Base-by-base conservation (phyloP, 2,797 vertebrate species). In the Psittacula derbiana region DNA sequence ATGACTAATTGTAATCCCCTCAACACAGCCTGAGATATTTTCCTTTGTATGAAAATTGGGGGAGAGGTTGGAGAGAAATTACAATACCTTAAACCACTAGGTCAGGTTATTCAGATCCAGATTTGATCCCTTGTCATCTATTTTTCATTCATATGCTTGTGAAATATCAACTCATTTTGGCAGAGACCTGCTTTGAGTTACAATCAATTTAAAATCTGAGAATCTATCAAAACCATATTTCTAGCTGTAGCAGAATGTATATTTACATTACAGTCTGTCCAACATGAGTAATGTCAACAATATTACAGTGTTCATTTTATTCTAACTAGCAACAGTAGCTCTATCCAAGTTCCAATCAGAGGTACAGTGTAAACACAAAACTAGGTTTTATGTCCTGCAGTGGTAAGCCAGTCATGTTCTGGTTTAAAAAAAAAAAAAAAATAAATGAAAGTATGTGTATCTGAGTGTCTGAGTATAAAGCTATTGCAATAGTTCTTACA, bases 221-320 rank as follows among this genome's bases (percentile, higher is more conserved):
- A 97, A 95, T 97, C 92, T 97, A 97, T 98, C 95, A 97, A 97
- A 97, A 96, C 96, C 88, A 86, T 97, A 97, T 98, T 98, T 97
- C 94, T 97, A 97, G 80, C 73, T 95, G 74, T 91, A 97, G 87
- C 92, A 96, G 97, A 97, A 96, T 92, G 93, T 95, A 47, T 97
- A 96, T 97, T 98, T 97, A 92, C 94, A 91, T 91, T 96, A 96
- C 90, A 97, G 83, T 95, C 94, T 96, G 92, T 96, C 96, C 95
- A 97, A 94, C 86, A 92, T 97, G 88, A 97, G 94, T 97, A 95
- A 96, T 96, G 86, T 98, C 96, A 97, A 95, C 95, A 96, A 58
- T 90, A 96, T 95, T 95, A 94, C 25, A 86, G 41, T 1, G 4
- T 94, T 88, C 71, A 93, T 96, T 97, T 95, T 97, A 96, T 93